Base-by-base conservation (phyloP, 2,113 vertebrate genomes). In the Lampris incognitus region DNA sequence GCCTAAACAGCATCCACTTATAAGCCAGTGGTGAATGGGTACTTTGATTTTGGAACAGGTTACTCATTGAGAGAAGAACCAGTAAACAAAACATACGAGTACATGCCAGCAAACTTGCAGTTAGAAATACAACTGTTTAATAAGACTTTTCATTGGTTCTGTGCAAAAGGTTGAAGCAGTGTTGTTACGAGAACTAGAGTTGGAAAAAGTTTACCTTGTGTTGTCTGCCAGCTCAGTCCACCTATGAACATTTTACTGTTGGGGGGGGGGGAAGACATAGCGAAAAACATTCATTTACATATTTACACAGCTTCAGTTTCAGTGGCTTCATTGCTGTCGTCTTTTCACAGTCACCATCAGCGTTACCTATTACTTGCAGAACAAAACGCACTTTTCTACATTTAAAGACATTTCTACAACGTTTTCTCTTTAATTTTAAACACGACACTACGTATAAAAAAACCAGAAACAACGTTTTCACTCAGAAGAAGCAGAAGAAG, bases 161-260 rank as follows among this genome's bases (percentile, higher is more conserved):
- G 49, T 48, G 82, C 72, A 76, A 70, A 56, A 50, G 13, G 71
- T 75, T 74, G 51, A 56, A 75, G 24, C 67, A 75, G 70, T 60
- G 58, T 10, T 59, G 72, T 69, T 54, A 72, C 64, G 44, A 73
- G 79, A 13, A 59, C 4, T 36, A 66, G 85, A 79, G 63, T 42
- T 77, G 55, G 51, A 36, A 77, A 80, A 67, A 69, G 78, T 94
- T 96, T 94, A 98, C 97, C 97, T 97, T 98, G 97, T 87, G 96
- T 98, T 59, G 97, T 98, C 88, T 98, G 97, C 97, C 97, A 98
- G 91, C 97, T 98, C 83, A 97, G 94, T 93, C 97, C 97, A 87
- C 97, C 97, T 92, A 97, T 97, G 94, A 98, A 98, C 97, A 98
- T 98, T 94, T 98, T 98, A 92, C 97, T 98, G 90, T 44, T 24